Evolutionary conservation across 2,888 invertebrate species (phyloP), one percentile per base, ranked within the genome.

Genomic region (Megamerina dolium): DNA sequence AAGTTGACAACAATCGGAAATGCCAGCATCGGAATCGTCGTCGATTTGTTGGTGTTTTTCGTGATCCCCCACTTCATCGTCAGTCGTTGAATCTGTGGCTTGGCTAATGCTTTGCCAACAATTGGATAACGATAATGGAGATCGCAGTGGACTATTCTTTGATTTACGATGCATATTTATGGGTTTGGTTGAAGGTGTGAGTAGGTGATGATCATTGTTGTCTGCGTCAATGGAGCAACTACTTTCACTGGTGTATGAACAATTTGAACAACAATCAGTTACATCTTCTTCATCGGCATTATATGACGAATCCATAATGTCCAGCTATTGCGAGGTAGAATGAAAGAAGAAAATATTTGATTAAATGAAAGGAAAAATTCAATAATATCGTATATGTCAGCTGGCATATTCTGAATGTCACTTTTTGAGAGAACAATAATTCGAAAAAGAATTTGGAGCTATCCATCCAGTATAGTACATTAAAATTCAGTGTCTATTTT

Each of bases 1-100:
- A 27, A 66, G 52, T 34, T 65, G 67, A 43, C 67, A 62, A 46
- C 64, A 66, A 40, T 64, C 67, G 19, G 63, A 61, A 37, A 66
- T 63, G 16, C 66, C 66, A 1, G 59, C 66, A 50, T 56, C 55
- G 4, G 52, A 54, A 21, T 52, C 51, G 2, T 44, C 48, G 5
- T 19, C 33, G 30, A 17, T 17, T 10, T 36, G 17, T 30, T 30
- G 21, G 18, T 31, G 23, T 14, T 43, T 37, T 9, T 46, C 44
- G 16, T 50, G 55, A 21, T 55, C 55, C 13, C 30, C 36, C 14
- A 31, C 35, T 32, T 45, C 48, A 13, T 59, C 56, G 19, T 39
- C 33, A 3, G 46, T 46, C n/a, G 45, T 47, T 26, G 57, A 49
- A 36, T 63, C 63, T 18, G 60, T 60, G 9, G 49, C 36, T n/a